Evolutionary conservation across 2,888 invertebrate species (phyloP).

Genomic region (Cheilosia vulpina): DNA sequence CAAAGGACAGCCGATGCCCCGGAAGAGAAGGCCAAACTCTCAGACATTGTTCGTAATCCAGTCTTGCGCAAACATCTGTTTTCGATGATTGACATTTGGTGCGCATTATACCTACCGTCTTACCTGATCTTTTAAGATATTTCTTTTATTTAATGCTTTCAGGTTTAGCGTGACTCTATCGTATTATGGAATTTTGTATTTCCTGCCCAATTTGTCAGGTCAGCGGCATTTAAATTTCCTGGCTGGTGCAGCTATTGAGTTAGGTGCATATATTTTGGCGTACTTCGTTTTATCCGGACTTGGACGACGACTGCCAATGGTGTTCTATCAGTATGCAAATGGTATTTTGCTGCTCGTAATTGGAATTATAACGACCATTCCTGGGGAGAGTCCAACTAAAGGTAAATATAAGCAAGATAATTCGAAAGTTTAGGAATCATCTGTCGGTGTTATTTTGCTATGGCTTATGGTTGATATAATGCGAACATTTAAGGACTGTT

Average conservation of each 20-base stretch:
- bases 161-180: slow-evolving; percentile 83
- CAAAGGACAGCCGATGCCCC: not conserved
- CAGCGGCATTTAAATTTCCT: slow-evolving; percentile 84
- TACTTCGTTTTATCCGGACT: slow-evolving; percentile 82
- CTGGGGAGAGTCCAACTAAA: slow-evolving; percentile 32
- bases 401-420: slow-evolving; percentile 25
- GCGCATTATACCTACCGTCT: not conserved
- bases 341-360: slow-evolving; percentile 82
- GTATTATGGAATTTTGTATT: slow-evolving; percentile 83
- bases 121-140: not conserved
- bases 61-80: slow-evolving; percentile 75
- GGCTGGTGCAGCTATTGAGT: slow-evolving; percentile 84
- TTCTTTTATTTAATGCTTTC: not conserved
- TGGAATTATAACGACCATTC: slow-evolving; percentile 77
- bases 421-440: no score
- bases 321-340: slow-evolving; percentile 82
- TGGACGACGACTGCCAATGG: slow-evolving; percentile 83
- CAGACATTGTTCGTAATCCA: slow-evolving; percentile 57
- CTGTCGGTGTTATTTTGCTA: no score
- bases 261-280: slow-evolving; percentile 82
- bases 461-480: no score
- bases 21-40: slow-evolving; percentile 18
- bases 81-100: slow-evolving; percentile 79
- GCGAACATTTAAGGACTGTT: no score
- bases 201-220: slow-evolving; percentile 82